These are phyloP conservation scores for Phalacrocorax aristotelis DNA, from an alignment of 2,113 vertebrate species.

Conservation along the genomic window DNA sequence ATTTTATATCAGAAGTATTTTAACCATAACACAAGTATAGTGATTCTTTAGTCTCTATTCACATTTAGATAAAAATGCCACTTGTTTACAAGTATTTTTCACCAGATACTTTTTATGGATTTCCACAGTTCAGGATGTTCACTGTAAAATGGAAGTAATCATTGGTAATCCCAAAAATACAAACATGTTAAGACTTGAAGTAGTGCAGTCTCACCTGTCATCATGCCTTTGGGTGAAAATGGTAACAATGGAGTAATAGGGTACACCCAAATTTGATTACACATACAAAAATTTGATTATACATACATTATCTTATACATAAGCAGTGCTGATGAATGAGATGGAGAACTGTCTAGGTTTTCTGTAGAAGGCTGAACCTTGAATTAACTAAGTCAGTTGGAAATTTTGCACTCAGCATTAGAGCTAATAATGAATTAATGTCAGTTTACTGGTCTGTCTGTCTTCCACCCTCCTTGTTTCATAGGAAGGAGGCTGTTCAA, in stretches of 20 bases:
- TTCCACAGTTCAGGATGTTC: not conserved
- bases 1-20: not conserved
- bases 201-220: not conserved
- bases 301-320: not conserved
- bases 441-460: not conserved
- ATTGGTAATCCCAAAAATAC: not conserved
- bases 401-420: not conserved
- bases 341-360: not conserved
- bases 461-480: fast-evolving
- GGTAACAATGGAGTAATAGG: not conserved
- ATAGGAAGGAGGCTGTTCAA: not conserved
- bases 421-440: not conserved
- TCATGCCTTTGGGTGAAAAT: not conserved
- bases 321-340: not conserved
- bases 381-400: not conserved
- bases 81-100: not conserved
- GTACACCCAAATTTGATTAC: not conserved
- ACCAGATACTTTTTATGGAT: not conserved
- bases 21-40: not conserved
- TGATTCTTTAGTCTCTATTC: not conserved
- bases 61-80: not conserved
- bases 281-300: not conserved
- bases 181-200: not conserved
- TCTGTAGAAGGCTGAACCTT: not conserved
- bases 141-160: not conserved